phyloP scores from a whole-genome alignment of 2,113 vertebrate genomes.

The Caloenas nicobarica region DNA sequence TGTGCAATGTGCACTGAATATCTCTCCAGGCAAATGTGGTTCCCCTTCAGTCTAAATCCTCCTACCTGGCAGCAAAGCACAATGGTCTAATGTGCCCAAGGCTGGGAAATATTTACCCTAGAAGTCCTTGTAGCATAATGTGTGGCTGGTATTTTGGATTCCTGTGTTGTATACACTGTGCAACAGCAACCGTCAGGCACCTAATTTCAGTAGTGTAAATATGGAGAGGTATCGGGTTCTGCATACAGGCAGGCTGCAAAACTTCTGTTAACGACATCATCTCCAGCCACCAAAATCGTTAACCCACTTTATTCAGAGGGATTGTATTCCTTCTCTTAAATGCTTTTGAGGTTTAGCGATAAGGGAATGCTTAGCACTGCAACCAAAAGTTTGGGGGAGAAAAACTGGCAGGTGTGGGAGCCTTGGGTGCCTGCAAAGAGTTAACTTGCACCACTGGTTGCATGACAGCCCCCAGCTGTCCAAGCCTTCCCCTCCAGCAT shows the following conservation, averaged over 20 bases:
- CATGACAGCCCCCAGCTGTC: slow-evolving; percentile 52
- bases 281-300: background rate
- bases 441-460: slow-evolving; percentile 37
- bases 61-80: background rate
- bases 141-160: background rate
- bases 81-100: background rate
- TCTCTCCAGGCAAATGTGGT: background rate
- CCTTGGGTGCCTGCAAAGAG: slow-evolving; percentile 9
- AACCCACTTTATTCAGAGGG: background rate
- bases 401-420: background rate
- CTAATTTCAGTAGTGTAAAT: background rate
- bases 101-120: background rate
- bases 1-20: background rate
- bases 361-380: background rate
- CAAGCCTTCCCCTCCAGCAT: slow-evolving; percentile 33
- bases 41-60: background rate
- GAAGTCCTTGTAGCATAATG: background rate
- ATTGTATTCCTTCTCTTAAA: background rate
- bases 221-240: background rate
- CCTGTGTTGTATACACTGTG: background rate
- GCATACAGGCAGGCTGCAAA: background rate
- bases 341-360: background rate
- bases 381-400: background rate
- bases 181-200: background rate
- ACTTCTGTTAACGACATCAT: background rate